A percentile compares a stretch with the other conserved stretches of the same genome.
phyloP scores from a whole-genome alignment of 2,888 invertebrate genomes.

The Parnassius glacialis region DNA sequence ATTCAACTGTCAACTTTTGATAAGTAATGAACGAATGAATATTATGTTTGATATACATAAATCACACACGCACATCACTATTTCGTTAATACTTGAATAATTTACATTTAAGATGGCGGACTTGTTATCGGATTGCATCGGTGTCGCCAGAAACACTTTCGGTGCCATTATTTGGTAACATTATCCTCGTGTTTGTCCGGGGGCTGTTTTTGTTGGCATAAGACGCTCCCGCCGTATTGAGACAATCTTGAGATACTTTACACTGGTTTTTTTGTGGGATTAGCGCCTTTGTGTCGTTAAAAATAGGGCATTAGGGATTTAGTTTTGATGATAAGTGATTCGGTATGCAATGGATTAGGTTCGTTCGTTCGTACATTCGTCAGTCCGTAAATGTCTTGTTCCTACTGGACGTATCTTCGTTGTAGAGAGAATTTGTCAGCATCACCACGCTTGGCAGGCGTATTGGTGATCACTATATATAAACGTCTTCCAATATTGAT shows the following conservation, averaged over 20 bases:
- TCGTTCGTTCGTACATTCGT: too few relatives aligned
- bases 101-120: constrained; percentile 27
- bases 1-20: too few relatives aligned
- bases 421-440: too few relatives aligned
- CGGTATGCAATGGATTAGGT: not conserved
- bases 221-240: constrained; percentile 25
- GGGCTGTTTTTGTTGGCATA: constrained; percentile 30
- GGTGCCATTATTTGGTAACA: constrained; percentile 56
- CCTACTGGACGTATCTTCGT: too few relatives aligned
- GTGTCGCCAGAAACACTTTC: constrained; percentile 59
- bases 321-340: constrained; percentile 8
- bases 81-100: constrained; percentile 18
- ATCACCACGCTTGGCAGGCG: too few relatives aligned
- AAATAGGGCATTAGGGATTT: constrained; percentile 26
- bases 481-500: too few relatives aligned
- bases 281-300: constrained; percentile 30
- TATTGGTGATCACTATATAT: too few relatives aligned
- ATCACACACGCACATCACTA: constrained; percentile 13
- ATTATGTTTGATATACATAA: not conserved
- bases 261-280: constrained; percentile 25
- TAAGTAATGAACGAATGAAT: too few relatives aligned
- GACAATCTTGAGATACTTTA: constrained; percentile 26
- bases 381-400: too few relatives aligned
- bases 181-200: constrained; percentile 44
- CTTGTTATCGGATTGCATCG: constrained; percentile 46